Conservation (phyloP, 64 coral and sea anemone species). For the Acropora tenuis region DNA sequence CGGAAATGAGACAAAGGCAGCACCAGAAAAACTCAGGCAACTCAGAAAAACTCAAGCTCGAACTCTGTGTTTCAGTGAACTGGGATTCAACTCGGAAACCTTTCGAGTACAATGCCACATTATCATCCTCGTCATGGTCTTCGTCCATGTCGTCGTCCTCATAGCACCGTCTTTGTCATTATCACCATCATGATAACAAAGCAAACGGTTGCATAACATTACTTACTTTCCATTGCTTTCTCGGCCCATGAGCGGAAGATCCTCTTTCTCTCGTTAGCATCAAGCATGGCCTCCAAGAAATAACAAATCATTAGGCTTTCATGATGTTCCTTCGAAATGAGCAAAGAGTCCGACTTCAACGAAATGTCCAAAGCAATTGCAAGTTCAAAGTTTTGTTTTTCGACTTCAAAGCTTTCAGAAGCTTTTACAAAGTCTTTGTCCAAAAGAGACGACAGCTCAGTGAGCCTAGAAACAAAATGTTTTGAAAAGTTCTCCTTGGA, state of each 20-base stretch:
- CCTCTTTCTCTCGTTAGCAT: conserved; percentile 5
- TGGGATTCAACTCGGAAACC: too few relatives aligned
- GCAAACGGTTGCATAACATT: neutral
- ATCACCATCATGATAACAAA: too few relatives aligned
- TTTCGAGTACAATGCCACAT: too few relatives aligned
- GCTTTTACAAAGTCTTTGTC: conserved; percentile 44
- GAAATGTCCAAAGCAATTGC: conserved; percentile 59
- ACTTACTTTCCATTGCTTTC: conserved; percentile 16
- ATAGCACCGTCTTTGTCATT: too few relatives aligned
- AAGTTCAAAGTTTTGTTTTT: conserved; percentile 58
- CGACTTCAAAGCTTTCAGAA: conserved; percentile 24
- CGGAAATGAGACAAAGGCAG: too few relatives aligned
- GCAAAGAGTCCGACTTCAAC: conserved; percentile 30
- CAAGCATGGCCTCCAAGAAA: conserved; percentile 25
- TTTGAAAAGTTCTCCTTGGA: conserved; percentile 26
- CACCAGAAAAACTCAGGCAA: too few relatives aligned
- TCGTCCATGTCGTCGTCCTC: too few relatives aligned
- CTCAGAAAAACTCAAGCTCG: too few relatives aligned
- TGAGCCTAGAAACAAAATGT: conserved; percentile 28
- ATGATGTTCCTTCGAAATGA: conserved; percentile 21
- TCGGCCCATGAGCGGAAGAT: conserved; percentile 37
- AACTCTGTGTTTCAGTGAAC: too few relatives aligned
- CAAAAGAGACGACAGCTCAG: conserved; percentile 1
- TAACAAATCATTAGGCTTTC: conserved; percentile 23
- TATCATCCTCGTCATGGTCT: too few relatives aligned